Conservation (phyloP, 2,888 invertebrate species). For the Phoenoteleia sp. region DNA sequence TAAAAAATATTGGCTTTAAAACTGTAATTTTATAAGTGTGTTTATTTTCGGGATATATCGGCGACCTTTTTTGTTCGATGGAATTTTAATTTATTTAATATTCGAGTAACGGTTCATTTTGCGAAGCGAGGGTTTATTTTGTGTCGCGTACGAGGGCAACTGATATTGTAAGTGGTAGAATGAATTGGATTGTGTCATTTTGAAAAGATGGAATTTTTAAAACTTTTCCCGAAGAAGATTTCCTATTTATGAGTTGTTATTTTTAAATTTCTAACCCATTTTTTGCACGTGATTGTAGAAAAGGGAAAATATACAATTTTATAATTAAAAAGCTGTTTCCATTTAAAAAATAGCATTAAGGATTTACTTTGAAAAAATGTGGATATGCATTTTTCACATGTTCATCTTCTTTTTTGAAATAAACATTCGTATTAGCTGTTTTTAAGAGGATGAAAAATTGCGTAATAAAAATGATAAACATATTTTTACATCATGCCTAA, state of each 20-base stretch:
- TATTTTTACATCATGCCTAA: background rate
- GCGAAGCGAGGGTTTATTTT: background rate
- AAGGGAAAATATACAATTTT: too few relatives aligned
- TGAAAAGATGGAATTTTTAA: too few relatives aligned
- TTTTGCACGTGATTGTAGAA: too few relatives aligned
- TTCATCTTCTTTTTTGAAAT: background rate
- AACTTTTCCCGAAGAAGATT: too few relatives aligned
- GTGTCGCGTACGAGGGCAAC: too few relatives aligned
- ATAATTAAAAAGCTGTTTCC: too few relatives aligned
- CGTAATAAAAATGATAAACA: background rate
- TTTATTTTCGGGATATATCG: conserved; percentile 23
- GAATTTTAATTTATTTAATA: conserved; percentile 30
- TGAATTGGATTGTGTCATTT: background rate
- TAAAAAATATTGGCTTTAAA: conserved; percentile 46
- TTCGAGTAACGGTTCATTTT: background rate
- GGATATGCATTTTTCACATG: background rate
- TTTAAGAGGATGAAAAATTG: background rate
- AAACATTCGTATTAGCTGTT: background rate
- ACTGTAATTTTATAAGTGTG: conserved; percentile 50
- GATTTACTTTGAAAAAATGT: background rate
- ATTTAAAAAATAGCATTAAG: too few relatives aligned
- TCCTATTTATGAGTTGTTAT: too few relatives aligned
- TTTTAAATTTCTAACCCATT: too few relatives aligned
- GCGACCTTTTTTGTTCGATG: background rate
- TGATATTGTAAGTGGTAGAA: too few relatives aligned